Evolutionary conservation across 2,888 invertebrate genomes (phyloP), one percentile per base, ranked within the genome.

Genomic region (Formica aserva): DNA sequence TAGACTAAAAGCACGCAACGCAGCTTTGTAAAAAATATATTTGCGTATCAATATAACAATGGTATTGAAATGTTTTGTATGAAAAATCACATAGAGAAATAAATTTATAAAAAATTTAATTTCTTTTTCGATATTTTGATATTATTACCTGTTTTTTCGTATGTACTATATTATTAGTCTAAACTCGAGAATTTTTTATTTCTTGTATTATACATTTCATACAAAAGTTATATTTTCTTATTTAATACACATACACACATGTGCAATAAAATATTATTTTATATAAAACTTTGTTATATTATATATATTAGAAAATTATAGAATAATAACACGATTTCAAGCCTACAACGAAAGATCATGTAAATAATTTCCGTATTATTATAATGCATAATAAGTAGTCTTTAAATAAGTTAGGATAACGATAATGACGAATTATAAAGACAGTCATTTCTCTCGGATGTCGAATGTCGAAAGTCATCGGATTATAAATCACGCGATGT

Each of bases 401-500:
- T 22, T 35, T 41, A 6, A 60, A 71, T 41, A 57, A n/a, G 0
- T 18, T 1, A 22, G 15, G 60, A 18, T 22, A 15, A 32, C 13
- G 15, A 60, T 45, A 78, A 71, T 35, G 32, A 78, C 32, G 13
- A 78, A 22, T 72, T 32, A 26, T n/a, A 72, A 60, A 57, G 8
- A 72, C 18, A 1, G 60, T 60, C 35, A 32, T 35, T 72, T 71
- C 22, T 57, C 22, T 65, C 15, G 4, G 22, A 78, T 18, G 13
- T 18, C 26, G 18, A 55, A 3, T 35, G 13, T 72, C 60, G 45
- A 78, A 78, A 78, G 45, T 72, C 11, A 13, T 41, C 26, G 15
- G 45, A 74, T 18, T 57, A 78, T 72, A 72, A 78, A 78, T 78
- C 72, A 71, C 41, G n/a, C 41, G 5, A 18, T n/a, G 22, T 78